Percentiles rank a stretch among this genome's conserved stretches.
Conservation (phyloP, 2,888 invertebrate species). For the Ophion obscuratus region DNA sequence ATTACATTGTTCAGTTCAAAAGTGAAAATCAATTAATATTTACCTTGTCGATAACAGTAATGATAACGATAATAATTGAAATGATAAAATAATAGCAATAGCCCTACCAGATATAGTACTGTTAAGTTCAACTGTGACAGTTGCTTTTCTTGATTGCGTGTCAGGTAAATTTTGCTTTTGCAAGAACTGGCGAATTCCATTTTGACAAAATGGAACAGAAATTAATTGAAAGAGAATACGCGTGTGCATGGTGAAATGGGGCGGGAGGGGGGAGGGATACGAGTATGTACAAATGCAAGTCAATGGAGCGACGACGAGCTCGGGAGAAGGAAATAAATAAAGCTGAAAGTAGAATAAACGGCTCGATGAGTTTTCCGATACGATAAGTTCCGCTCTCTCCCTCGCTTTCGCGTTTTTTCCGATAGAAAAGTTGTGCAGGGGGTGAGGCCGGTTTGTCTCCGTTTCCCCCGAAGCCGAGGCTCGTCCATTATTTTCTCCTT, state of each 20-base stretch:
- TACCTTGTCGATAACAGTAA: too few species aligned
- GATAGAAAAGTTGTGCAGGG: background rate
- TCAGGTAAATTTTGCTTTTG: too few species aligned
- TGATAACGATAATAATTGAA: too few species aligned
- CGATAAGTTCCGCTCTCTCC: conserved; percentile 74
- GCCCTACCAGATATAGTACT: too few species aligned
- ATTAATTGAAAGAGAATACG: conserved; percentile 46
- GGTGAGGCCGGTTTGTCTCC: background rate
- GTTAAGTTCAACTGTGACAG: too few species aligned
- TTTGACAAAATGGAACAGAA: too few species aligned
- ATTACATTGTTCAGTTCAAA: too few species aligned
- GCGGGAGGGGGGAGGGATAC: conserved; percentile 49
- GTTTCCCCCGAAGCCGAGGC: conserved; percentile 34
- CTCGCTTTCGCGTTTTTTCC: conserved; percentile 10
- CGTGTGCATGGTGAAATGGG: conserved; percentile 63
- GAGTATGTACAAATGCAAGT: conserved; percentile 78
- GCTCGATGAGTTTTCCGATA: conserved; percentile 80
- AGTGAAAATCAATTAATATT: too few species aligned
- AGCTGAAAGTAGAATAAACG: conserved; percentile 80
- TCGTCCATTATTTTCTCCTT: background rate
- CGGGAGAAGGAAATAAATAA: conserved; percentile 79
- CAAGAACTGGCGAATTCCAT: too few species aligned
- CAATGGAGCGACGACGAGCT: conserved; percentile 77
- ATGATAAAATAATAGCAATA: too few species aligned
- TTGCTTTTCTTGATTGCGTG: too few species aligned